Percentiles rank a stretch among this genome's conserved stretches.
These are phyloP conservation scores for Philotrypesis tridentata DNA, from an alignment of 1,140 invertebrate species.

Conservation along the genomic window DNA sequence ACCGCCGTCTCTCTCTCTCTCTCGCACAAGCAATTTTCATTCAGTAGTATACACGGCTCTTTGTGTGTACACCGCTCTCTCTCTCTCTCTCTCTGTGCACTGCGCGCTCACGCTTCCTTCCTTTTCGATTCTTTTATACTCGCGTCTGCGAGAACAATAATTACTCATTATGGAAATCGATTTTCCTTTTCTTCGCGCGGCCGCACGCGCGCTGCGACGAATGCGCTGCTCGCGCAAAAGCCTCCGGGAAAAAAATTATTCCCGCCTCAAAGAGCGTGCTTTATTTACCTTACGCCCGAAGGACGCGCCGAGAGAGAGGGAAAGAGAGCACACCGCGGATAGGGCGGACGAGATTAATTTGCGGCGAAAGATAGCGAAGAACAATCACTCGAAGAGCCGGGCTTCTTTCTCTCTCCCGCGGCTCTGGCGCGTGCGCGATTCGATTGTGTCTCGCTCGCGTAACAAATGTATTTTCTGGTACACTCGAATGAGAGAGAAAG, in stretches of 20 bases:
- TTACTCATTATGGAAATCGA: slow-evolving; percentile 40
- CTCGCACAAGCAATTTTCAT: slow-evolving; percentile 27
- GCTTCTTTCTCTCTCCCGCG: slow-evolving; percentile 47
- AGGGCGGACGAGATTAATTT: slow-evolving; percentile 67
- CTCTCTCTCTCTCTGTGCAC: too few relatives aligned
- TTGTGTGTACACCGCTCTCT: neutral
- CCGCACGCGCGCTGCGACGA: neutral
- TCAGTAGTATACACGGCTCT: slow-evolving; percentile 17
- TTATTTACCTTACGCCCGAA: slow-evolving; percentile 34
- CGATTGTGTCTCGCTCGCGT: slow-evolving; percentile 67
- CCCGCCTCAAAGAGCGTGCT: slow-evolving; percentile 51
- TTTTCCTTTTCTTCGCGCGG: neutral
- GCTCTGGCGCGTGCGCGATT: slow-evolving; percentile 59
- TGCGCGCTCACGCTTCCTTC: neutral
- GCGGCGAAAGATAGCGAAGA: slow-evolving; percentile 71
- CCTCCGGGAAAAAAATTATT: slow-evolving; percentile 55
- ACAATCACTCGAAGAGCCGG: slow-evolving; percentile 56
- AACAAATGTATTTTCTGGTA: slow-evolving; percentile 71
- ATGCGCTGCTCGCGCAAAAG: slow-evolving; percentile 7
- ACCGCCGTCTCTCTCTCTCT: neutral
- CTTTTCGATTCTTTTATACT: neutral
- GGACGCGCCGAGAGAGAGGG: too few relatives aligned
- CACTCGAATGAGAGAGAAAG: neutral
- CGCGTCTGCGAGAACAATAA: neutral
- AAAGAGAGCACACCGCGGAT: neutral